These are phyloP conservation scores for Antheraea yamamai DNA, from an alignment of 2,888 invertebrate genomes.

Conservation along the genomic window DNA sequence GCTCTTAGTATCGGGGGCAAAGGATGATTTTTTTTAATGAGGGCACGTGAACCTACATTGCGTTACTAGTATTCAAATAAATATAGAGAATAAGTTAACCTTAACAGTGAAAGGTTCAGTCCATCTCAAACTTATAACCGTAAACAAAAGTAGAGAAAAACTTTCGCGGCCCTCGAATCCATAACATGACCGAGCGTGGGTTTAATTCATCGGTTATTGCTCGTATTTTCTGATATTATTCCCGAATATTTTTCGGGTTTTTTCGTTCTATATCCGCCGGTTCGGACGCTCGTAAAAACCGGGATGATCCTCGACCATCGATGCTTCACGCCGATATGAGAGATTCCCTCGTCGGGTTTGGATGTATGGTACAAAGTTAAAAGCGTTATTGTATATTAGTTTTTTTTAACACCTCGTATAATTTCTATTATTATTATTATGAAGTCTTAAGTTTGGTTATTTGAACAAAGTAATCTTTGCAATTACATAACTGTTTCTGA, in stretches of 20 bases:
- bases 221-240: constrained; percentile 71
- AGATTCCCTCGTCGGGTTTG: constrained; percentile 56
- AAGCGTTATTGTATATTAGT: constrained; percentile 20
- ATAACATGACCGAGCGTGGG: constrained; percentile 19
- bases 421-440: too few relatives aligned
- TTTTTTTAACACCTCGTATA: neutral
- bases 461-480: too few relatives aligned
- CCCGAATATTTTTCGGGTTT: constrained; percentile 65
- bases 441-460: too few relatives aligned
- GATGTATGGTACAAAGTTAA: constrained; percentile 31
- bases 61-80: neutral
- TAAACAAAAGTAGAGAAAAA: constrained; percentile 24
- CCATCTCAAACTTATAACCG: constrained; percentile 11
- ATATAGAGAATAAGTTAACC: neutral
- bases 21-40: too few relatives aligned
- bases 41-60: too few relatives aligned
- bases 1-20: too few relatives aligned
- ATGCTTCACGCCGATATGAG: constrained; percentile 70
- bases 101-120: neutral
- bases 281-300: constrained; percentile 68
- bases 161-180: constrained; percentile 10
- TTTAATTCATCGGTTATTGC: constrained; percentile 69
- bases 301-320: constrained; percentile 69
- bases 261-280: constrained; percentile 50
- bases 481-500: too few relatives aligned